phyloP scores from a whole-genome alignment of 2,113 vertebrate species.

The Ariopsis seemanni region DNA sequence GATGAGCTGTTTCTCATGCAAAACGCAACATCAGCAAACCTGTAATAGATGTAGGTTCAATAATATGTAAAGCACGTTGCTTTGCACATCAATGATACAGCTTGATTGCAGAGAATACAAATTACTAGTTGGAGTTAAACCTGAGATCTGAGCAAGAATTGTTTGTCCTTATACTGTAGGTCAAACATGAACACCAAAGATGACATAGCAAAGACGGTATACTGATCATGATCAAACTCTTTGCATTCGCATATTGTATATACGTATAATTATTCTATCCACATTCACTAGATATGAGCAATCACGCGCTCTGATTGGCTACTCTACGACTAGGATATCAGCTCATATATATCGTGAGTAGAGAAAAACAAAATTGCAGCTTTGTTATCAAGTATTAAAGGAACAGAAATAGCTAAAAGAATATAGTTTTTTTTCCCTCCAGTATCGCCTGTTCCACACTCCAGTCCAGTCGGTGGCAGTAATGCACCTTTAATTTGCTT shows the following conservation, averaged over 20 bases:
- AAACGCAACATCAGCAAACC: background rate
- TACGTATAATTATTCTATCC: no score
- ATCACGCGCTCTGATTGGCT: no score
- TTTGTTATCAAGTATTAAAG: no score
- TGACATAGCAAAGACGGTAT: background rate
- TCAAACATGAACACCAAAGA: background rate
- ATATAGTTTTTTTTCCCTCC: no score
- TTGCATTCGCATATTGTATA: background rate
- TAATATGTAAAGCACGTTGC: background rate
- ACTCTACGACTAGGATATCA: no score
- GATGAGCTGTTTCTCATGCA: background rate
- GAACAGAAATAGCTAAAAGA: no score
- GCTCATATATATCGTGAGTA: no score
- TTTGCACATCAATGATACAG: background rate
- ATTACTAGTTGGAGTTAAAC: background rate
- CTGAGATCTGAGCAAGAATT: background rate
- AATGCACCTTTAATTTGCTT: no score
- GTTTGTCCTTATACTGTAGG: background rate
- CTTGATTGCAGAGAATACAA: background rate
- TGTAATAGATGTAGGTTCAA: slow-evolving; percentile 1
- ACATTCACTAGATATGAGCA: no score
- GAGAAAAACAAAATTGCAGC: no score
- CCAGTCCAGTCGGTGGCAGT: no score
- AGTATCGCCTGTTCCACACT: no score
- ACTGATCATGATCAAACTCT: background rate